phyloP scores from a whole-genome alignment of 2,888 invertebrate species.

The Pecten maximus region DNA sequence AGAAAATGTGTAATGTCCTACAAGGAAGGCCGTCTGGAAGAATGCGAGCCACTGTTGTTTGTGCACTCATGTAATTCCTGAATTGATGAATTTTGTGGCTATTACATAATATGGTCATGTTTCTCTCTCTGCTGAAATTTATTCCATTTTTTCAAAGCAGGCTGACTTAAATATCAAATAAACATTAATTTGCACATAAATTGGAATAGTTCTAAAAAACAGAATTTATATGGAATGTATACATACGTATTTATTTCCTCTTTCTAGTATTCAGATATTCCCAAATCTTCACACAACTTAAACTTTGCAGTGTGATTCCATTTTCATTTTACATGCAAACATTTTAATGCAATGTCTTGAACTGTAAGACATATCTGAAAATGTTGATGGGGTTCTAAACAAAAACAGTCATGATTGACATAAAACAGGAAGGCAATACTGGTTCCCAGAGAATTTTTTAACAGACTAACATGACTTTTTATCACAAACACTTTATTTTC shows the following conservation, averaged over 20 bases:
- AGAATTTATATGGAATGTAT: background rate
- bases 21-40: background rate
- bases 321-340: background rate
- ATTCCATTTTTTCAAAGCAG: background rate
- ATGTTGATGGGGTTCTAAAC: background rate
- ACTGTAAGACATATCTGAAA: background rate
- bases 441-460: background rate
- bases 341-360: background rate
- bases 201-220: background rate
- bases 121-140: background rate
- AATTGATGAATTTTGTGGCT: background rate
- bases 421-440: background rate
- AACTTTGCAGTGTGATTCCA: background rate
- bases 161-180: conserved; percentile 16
- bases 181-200: conserved; percentile 1
- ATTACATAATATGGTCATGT: background rate
- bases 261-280: background rate
- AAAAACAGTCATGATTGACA: background rate
- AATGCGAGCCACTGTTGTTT: background rate
- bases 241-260: background rate
- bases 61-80: background rate
- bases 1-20: conserved; percentile 30
- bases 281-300: background rate
- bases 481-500: background rate
- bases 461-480: background rate